These are phyloP conservation scores for Pachypsylla venusta DNA, from an alignment of 1,140 invertebrate genomes.

Conservation along the genomic window DNA sequence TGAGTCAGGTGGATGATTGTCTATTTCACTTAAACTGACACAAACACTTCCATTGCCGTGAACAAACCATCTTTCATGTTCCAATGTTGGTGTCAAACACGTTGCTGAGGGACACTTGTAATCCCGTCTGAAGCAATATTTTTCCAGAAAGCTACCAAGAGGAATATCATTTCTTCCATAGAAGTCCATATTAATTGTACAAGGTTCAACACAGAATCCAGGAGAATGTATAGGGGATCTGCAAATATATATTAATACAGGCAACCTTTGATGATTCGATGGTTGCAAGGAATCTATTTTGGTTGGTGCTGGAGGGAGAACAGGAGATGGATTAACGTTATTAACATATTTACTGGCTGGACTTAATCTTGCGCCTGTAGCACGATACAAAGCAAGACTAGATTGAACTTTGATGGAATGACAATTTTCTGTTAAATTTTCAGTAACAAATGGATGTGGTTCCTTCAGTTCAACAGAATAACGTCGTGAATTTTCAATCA, in stretches of 20 bases:
- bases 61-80: conserved; percentile 72
- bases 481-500: conserved; percentile 4
- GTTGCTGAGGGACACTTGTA: conserved; percentile 67
- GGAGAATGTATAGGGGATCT: conserved; percentile 40
- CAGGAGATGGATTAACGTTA: neutral
- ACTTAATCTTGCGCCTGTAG: conserved; percentile 57
- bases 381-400: conserved; percentile 68
- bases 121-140: conserved; percentile 72
- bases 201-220: conserved; percentile 76
- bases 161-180: conserved; percentile 91
- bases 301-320: neutral
- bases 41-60: conserved; percentile 61
- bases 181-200: conserved; percentile 83
- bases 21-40: conserved; percentile 42
- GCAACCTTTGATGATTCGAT: conserved; percentile 70
- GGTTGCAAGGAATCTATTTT: conserved; percentile 66
- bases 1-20: conserved; percentile 24
- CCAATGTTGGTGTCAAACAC: conserved; percentile 71
- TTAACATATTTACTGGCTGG: conserved; percentile 17
- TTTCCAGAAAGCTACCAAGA: conserved; percentile 81
- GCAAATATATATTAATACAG: conserved; percentile 73
- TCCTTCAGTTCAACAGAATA: neutral
- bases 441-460: conserved; percentile 53
- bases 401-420: conserved; percentile 47
- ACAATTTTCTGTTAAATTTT: conserved; percentile 46